Base-by-base conservation (phyloP, 2,888 invertebrate genomes). In the Lithophane socia region DNA sequence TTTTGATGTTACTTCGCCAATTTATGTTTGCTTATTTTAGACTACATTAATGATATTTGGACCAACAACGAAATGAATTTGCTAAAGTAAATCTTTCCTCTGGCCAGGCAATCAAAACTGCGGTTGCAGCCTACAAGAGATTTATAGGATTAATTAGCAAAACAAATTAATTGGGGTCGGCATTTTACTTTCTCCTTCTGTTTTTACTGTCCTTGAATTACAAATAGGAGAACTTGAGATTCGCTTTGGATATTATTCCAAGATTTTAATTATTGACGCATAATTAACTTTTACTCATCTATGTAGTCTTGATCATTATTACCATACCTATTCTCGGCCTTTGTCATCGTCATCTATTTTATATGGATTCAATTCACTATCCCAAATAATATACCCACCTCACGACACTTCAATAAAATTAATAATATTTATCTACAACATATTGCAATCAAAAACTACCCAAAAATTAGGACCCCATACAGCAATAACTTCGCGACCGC, bases 401-500 rank as follows among this genome's bases (percentile, higher is more conserved):
- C 3, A n/a, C 9, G 10, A 16, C 9, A 10, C 4, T 66, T 52
- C 1, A 63, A 8, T 24, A 21, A 3, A 54, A 49, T 37, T 37
- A 13, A 47, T 54, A 42, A 52, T 18, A 21, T n/a, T 64, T 24
- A 56, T 18, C 18, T 37, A 49, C 18, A 76, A 76, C 67, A 68
- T 67, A 64, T 56, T 72, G 44, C 44, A 58, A 70, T 70, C 24
- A 77, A 83, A 83, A 82, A 44, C 24, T 71, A 58, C 67, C 78
- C 61, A 86, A 72, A 85, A 86, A 73, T 86, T 79, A 79, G 80
- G 61, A 88, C 80, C 84, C 83, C 82, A 37, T 64, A 44, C 65
- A 86, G 90, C 87, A 90, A 93, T 94, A 93, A 94, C 94, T 93
- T 91, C 88, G 82, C 87, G 85, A 87, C 87, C 88, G 88, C 90